Conservation (phyloP, 2,113 vertebrate genomes). For the Addax nasomaculatus region DNA sequence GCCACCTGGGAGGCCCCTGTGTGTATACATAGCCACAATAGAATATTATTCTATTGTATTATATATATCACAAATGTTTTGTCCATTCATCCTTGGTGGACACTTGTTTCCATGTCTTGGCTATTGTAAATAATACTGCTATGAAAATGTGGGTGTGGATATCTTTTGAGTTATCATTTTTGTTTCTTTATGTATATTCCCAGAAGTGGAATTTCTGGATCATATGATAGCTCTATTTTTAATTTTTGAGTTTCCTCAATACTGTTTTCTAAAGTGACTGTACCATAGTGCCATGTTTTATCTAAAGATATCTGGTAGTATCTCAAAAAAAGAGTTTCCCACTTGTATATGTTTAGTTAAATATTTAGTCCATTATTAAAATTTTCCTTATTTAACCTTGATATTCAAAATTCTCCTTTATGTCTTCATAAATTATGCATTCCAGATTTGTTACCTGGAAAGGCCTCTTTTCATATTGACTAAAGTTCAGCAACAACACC, state of each 20-base stretch:
- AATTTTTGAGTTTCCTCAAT: not conserved
- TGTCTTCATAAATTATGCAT: not conserved
- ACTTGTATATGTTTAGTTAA: not conserved
- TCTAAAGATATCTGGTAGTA: not conserved
- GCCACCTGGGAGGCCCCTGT: not conserved
- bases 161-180: not conserved
- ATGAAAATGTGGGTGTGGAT: not conserved
- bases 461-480: not conserved
- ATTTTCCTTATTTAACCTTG: not conserved
- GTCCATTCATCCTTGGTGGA: not conserved
- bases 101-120: not conserved
- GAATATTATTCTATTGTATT: not conserved
- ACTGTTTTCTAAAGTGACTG: not conserved
- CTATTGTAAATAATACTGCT: not conserved
- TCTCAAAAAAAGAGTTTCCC: not conserved
- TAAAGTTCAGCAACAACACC: not conserved
- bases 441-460: not conserved
- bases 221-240: not conserved
- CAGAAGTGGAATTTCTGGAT: not conserved
- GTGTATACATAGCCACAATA: not conserved
- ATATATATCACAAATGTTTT: not conserved
- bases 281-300: not conserved
- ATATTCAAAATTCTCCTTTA: not conserved
- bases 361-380: not conserved
- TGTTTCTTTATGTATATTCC: not conserved